Conservation (phyloP, 1,140 invertebrate genomes). For the Drosophila rhopaloa region DNA sequence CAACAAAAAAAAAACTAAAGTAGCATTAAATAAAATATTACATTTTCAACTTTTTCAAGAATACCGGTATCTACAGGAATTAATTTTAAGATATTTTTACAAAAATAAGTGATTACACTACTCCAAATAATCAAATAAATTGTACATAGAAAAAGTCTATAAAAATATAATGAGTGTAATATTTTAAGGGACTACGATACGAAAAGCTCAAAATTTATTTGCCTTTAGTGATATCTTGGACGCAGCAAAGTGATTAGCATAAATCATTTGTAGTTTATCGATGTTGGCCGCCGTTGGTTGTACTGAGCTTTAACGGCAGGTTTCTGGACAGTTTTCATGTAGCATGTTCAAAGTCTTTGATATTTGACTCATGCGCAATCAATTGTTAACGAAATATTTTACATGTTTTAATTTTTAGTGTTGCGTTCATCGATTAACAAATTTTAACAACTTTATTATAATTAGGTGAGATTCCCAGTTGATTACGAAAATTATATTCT, state of each 20-base stretch:
- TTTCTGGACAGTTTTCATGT: slow-evolving; percentile 28
- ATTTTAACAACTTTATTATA: slow-evolving; percentile 44
- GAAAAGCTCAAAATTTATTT: slow-evolving; percentile 43
- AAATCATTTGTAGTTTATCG: slow-evolving; percentile 22
- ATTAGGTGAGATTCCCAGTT: slow-evolving; percentile 32
- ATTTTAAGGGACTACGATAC: slow-evolving; percentile 5
- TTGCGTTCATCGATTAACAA: slow-evolving; percentile 57
- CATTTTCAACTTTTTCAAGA: slow-evolving; percentile 1
- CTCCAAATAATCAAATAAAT: neutral
- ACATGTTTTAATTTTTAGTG: slow-evolving; percentile 62
- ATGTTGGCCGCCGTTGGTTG: slow-evolving; percentile 22
- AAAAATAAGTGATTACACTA: slow-evolving; percentile 8
- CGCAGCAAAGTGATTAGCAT: slow-evolving; percentile 27
- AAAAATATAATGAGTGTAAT: slow-evolving; percentile 5
- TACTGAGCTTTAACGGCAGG: slow-evolving; percentile 27
- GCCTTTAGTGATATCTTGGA: slow-evolving; percentile 39
- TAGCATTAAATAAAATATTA: neutral
- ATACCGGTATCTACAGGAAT: slow-evolving; percentile 13
- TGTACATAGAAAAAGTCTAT: slow-evolving; percentile 20
- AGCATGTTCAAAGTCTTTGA: slow-evolving; percentile 20
- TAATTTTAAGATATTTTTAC: slow-evolving; percentile 2
- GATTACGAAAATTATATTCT: slow-evolving; percentile 24
- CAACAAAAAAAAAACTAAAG: slow-evolving; percentile 9
- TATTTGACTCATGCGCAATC: slow-evolving; percentile 17
- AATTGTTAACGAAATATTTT: slow-evolving; percentile 55